Evolutionary conservation across 2,113 vertebrate species (phyloP).

Genomic region (Phrynosoma blainvillii): DNA sequence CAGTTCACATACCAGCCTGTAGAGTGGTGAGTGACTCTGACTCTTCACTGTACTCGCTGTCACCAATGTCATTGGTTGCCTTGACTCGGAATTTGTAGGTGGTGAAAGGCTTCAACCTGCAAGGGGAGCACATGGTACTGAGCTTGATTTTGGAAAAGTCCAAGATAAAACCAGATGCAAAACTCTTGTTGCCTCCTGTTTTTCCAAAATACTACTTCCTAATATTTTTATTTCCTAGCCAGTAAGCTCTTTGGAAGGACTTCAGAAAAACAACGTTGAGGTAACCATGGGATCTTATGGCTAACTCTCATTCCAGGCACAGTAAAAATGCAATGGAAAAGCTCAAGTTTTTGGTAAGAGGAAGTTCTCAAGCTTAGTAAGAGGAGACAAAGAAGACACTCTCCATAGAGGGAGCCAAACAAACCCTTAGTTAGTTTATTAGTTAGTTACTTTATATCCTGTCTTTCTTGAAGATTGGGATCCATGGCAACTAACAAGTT

Average conservation of each 20-base stretch:
- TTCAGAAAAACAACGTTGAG: not conserved
- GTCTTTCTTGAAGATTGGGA: too few species aligned
- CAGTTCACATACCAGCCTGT: constrained; percentile 87
- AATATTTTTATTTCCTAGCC: not conserved
- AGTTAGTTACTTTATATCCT: too few species aligned
- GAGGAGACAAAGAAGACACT: not conserved
- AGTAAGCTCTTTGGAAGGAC: not conserved
- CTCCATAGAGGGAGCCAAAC: not conserved
- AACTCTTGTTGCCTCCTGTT: not conserved
- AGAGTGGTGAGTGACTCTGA: constrained; percentile 95
- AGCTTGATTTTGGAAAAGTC: fast-evolving
- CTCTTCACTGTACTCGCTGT: constrained; percentile 95
- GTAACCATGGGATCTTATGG: not conserved
- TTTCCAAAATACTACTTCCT: not conserved
- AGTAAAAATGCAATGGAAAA: not conserved
- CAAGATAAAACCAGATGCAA: fast-evolving
- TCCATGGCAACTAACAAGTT: too few species aligned
- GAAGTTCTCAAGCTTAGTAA: not conserved
- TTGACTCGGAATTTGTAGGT: constrained; percentile 97
- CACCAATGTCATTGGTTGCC: constrained; percentile 96
- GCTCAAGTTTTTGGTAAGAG: not conserved
- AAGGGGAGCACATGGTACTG: not conserved
- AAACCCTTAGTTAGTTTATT: not conserved
- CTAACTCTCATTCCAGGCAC: not conserved
- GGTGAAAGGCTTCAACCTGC: constrained; percentile 95